A percentile compares a stretch with the other conserved stretches of the same genome.
These are phyloP conservation scores for Cataglyphis hispanica DNA, from an alignment of 1,140 invertebrate species.

Conservation along the genomic window DNA sequence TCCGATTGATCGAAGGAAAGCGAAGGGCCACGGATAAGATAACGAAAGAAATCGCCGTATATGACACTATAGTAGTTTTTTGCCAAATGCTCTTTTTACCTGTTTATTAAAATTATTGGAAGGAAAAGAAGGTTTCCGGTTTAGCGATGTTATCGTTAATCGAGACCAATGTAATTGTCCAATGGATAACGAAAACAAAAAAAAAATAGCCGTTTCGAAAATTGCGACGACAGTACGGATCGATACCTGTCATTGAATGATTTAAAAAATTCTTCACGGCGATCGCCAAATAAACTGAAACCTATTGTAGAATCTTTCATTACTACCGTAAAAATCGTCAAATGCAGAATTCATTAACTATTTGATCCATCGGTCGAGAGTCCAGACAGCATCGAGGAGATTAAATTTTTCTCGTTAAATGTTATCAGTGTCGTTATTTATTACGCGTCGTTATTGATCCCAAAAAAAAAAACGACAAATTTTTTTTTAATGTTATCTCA, in stretches of 20 bases:
- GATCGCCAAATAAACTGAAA: not conserved
- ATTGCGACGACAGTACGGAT: slow-evolving; percentile 11
- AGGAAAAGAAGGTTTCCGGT: not conserved
- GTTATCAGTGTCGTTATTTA: slow-evolving; percentile 52
- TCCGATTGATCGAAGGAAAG: slow-evolving; percentile 12
- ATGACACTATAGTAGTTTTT: not conserved
- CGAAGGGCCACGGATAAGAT: slow-evolving; percentile 32
- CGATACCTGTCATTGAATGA: slow-evolving; percentile 34
- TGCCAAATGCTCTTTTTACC: slow-evolving; percentile 15
- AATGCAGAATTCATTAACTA: slow-evolving; percentile 50
- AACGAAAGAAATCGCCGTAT: not conserved
- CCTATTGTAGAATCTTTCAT: not conserved
- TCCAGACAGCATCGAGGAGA: slow-evolving; percentile 3
- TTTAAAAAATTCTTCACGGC: slow-evolving; percentile 38
- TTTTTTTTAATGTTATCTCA: slow-evolving; percentile 36
- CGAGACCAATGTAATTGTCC: not conserved
- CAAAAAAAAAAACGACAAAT: not conserved
- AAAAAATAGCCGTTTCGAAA: slow-evolving; percentile 33
- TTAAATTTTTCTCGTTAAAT: slow-evolving; percentile 55
- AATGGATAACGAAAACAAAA: slow-evolving; percentile 11
- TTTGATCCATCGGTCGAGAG: slow-evolving; percentile 32
- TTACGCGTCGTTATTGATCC: slow-evolving; percentile 12
- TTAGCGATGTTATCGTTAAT: slow-evolving; percentile 43
- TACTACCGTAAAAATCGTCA: slow-evolving; percentile 9
- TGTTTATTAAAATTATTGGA: slow-evolving; percentile 50